These are phyloP conservation scores for Eupsilia transversa DNA, from an alignment of 2,888 invertebrate species.

Conservation along the genomic window DNA sequence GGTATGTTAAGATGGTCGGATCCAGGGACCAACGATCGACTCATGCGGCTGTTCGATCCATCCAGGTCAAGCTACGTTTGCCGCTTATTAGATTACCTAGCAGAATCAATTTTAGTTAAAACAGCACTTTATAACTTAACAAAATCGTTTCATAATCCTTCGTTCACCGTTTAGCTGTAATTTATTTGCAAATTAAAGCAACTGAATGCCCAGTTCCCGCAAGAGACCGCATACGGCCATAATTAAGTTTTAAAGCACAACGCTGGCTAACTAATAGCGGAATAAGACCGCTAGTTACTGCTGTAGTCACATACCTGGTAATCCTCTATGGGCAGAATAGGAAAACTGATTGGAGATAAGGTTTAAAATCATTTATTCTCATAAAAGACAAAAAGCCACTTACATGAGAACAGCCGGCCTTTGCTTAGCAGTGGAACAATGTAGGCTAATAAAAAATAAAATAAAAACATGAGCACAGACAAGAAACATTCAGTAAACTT, in stretches of 20 bases:
- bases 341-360: conserved; percentile 22
- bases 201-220: conserved; percentile 28
- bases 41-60: no score
- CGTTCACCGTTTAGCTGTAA: not conserved
- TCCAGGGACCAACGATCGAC: no score
- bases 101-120: not conserved
- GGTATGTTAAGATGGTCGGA: no score
- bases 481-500: no score
- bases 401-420: no score
- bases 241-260: conserved; percentile 55
- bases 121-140: not conserved
- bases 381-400: no score
- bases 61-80: no score
- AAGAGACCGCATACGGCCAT: conserved; percentile 47
- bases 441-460: no score
- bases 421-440: no score
- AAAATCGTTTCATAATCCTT: conserved; percentile 17
- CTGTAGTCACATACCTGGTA: conserved; percentile 37
- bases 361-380: no score
- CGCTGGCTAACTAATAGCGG: conserved; percentile 35
- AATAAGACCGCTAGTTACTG: conserved; percentile 30
- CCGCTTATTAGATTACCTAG: not conserved
- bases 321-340: conserved; percentile 14
- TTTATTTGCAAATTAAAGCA: conserved; percentile 31
- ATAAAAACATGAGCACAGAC: no score